These are phyloP conservation scores for Aegithalos caudatus DNA, from an alignment of 2,113 vertebrate species.

Conservation along the genomic window DNA sequence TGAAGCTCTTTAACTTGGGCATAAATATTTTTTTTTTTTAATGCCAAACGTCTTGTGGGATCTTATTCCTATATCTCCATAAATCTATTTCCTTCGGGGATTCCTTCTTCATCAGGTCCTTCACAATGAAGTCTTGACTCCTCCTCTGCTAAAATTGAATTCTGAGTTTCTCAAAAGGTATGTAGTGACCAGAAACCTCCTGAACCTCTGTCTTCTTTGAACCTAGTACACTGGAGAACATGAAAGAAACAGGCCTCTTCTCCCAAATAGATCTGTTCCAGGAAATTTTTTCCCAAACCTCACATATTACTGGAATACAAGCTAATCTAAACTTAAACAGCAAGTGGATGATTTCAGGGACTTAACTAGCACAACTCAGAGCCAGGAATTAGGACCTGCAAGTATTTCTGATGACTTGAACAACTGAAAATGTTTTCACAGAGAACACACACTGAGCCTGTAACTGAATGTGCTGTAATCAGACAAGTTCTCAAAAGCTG, in stretches of 20 bases:
- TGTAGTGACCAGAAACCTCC: neutral
- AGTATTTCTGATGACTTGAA: neutral
- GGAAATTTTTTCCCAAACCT: neutral
- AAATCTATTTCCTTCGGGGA: neutral
- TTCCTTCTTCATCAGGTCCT: neutral
- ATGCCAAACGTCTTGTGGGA: neutral
- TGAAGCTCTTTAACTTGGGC: neutral
- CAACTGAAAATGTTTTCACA: neutral
- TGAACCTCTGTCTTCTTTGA: neutral
- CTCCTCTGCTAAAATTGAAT: neutral
- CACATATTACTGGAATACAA: neutral
- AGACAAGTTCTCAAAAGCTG: neutral
- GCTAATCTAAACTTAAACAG: neutral
- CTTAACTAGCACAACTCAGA: neutral
- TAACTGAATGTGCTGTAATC: neutral
- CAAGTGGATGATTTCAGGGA: neutral
- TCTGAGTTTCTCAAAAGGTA: neutral
- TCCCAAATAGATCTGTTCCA: neutral
- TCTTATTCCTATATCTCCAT: neutral
- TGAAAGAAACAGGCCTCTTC: neutral
- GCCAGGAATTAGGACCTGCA: neutral
- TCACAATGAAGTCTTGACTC: neutral
- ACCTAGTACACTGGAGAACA: neutral
- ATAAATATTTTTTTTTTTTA: neutral
- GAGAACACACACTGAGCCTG: neutral